Conservation (phyloP, 2,797 vertebrate species). For the Amblyraja radiata region DNA sequence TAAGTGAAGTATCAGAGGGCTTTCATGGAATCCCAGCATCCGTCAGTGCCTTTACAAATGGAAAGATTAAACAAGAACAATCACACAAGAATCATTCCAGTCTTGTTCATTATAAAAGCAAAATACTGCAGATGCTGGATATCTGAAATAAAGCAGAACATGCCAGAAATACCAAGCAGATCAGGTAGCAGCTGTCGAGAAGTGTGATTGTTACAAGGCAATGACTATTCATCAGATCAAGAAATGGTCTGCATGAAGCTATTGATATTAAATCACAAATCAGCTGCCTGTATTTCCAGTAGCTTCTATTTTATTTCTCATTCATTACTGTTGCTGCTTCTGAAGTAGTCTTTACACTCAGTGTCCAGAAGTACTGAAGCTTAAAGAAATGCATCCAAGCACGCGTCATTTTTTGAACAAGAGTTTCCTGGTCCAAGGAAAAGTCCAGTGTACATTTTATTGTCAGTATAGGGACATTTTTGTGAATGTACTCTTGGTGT, state of each 20-base stretch:
- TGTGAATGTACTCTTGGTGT: background rate
- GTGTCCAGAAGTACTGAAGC: too few species aligned
- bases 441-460: background rate
- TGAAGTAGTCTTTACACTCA: background rate
- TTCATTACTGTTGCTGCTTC: background rate
- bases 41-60: background rate
- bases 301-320: too few species aligned
- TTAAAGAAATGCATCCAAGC: background rate
- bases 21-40: background rate
- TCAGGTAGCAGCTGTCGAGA: too few species aligned
- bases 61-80: conserved; percentile 24
- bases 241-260: too few species aligned
- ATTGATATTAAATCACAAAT: too few species aligned
- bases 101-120: background rate
- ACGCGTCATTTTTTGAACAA: background rate
- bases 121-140: too few species aligned
- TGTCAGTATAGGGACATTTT: background rate
- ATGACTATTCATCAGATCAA: too few species aligned
- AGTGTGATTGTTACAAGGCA: too few species aligned
- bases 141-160: too few species aligned
- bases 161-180: too few species aligned
- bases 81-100: background rate
- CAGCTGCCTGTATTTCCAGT: too few species aligned
- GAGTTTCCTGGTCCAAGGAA: background rate
- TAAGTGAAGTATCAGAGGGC: background rate